phyloP scores from a whole-genome alignment of 2,113 vertebrate genomes.

The Syngnathus floridae region DNA sequence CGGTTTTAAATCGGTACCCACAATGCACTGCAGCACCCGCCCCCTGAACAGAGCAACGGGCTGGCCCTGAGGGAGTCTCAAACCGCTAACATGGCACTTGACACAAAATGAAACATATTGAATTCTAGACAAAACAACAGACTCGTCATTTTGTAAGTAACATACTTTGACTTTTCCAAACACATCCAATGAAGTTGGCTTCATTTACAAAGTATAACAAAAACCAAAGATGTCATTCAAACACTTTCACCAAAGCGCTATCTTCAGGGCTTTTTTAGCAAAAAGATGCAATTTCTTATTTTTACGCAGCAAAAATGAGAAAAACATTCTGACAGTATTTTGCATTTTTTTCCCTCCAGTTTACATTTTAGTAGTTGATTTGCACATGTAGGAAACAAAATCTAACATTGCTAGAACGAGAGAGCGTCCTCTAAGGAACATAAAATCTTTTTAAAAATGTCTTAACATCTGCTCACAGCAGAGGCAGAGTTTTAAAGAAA shows the following conservation, averaged over 20 bases:
- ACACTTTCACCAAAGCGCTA: background rate
- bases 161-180: too few species aligned
- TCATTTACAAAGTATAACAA: background rate
- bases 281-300: background rate
- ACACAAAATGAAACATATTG: background rate
- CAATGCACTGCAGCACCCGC: background rate
- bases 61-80: background rate
- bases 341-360: slow-evolving; percentile 70
- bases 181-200: background rate
- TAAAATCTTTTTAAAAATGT: slow-evolving; percentile 38
- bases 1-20: background rate
- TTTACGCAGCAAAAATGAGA: slow-evolving; percentile 4
- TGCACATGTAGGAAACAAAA: slow-evolving; percentile 75
- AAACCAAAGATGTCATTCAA: background rate
- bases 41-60: background rate
- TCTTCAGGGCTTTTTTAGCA: background rate
- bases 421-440: slow-evolving; percentile 56
- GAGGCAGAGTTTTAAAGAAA: slow-evolving; percentile 17
- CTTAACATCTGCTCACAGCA: slow-evolving; percentile 58
- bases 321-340: slow-evolving; percentile 11
- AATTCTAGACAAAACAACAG: background rate
- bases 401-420: slow-evolving; percentile 60
- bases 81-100: background rate
- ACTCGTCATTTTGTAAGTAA: background rate
- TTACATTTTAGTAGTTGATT: slow-evolving; percentile 79